A percentile compares a stretch with the other conserved stretches of the same genome.
phyloP scores from a whole-genome alignment of 2,797 vertebrate genomes.

The Pogoniulus pusillus region DNA sequence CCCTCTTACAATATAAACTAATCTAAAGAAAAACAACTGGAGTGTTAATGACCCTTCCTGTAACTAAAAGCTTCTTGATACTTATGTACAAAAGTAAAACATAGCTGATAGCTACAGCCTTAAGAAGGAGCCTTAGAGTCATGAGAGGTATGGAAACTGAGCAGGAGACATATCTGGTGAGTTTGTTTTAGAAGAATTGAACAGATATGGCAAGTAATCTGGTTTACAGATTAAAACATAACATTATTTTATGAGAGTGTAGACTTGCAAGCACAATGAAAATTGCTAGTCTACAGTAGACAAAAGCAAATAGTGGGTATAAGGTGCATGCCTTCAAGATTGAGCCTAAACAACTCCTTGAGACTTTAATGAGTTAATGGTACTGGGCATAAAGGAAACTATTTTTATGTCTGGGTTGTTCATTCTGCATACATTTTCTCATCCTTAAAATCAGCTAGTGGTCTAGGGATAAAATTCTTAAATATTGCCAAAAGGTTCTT shows the following conservation, averaged over 20 bases:
- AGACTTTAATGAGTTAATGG: background rate
- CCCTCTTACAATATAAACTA: background rate
- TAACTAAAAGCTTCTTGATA: background rate
- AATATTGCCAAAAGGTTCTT: background rate
- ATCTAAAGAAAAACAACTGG: background rate
- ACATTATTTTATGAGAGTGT: background rate
- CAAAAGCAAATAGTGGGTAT: background rate
- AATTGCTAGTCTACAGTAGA: background rate
- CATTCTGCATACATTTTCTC: background rate
- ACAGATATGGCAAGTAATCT: background rate
- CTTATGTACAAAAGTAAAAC: background rate
- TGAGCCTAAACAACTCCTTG: background rate
- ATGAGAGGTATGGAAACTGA: background rate
- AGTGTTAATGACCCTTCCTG: background rate
- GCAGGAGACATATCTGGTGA: background rate
- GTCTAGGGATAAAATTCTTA: background rate
- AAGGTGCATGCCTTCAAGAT: background rate
- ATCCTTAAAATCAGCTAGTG: background rate
- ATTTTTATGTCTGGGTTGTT: background rate
- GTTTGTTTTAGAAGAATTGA: background rate
- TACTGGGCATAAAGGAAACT: background rate
- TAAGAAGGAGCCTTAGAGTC: background rate
- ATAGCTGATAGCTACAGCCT: background rate
- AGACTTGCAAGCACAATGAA: background rate
- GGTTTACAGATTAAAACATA: background rate